Percentiles rank a stretch among this genome's conserved stretches.
phyloP scores from a whole-genome alignment of 2,797 vertebrate genomes.

The Alfaro cultratus region DNA sequence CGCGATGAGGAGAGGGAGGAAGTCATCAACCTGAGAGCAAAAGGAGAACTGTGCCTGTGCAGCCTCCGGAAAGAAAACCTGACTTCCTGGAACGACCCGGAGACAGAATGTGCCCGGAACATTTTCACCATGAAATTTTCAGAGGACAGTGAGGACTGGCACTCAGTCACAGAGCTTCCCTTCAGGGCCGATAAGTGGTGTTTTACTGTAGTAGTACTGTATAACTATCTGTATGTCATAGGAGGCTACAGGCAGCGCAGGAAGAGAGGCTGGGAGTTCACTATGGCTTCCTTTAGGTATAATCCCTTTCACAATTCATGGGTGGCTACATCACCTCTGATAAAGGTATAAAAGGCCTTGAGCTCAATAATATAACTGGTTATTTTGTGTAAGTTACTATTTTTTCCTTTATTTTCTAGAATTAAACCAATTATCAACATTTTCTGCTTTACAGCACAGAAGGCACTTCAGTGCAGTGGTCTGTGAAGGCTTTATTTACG shows the following conservation, averaged over 20 bases:
- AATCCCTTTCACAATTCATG: slow-evolving; percentile 79
- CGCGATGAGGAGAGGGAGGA: slow-evolving; percentile 53
- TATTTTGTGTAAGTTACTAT: neutral
- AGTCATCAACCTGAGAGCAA: slow-evolving; percentile 65
- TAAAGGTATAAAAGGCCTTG: slow-evolving; percentile 72
- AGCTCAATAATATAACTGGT: neutral
- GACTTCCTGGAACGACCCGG: slow-evolving; percentile 59
- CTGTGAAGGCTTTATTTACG: slow-evolving; percentile 80
- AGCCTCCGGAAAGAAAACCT: slow-evolving; percentile 83
- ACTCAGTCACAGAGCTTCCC: slow-evolving; percentile 71
- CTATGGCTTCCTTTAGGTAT: slow-evolving; percentile 82
- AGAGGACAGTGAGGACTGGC: slow-evolving; percentile 69
- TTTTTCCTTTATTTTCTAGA: neutral
- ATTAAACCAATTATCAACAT: slow-evolving; percentile 24
- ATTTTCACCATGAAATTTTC: slow-evolving; percentile 71
- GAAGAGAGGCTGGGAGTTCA: slow-evolving; percentile 80
- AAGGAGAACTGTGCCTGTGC: slow-evolving; percentile 68
- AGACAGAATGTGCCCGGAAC: slow-evolving; percentile 63
- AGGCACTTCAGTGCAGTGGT: slow-evolving; percentile 84
- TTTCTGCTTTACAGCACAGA: slow-evolving; percentile 72
- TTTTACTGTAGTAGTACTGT: slow-evolving; percentile 81
- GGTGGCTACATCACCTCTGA: slow-evolving; percentile 73
- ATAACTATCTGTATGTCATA: slow-evolving; percentile 84
- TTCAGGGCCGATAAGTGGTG: slow-evolving; percentile 86
- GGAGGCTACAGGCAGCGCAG: slow-evolving; percentile 79